Percentiles rank a stretch among this genome's conserved stretches.
These are phyloP conservation scores for Nephrotoma guestfalica DNA, from an alignment of 2,888 invertebrate genomes.

Conservation along the genomic window DNA sequence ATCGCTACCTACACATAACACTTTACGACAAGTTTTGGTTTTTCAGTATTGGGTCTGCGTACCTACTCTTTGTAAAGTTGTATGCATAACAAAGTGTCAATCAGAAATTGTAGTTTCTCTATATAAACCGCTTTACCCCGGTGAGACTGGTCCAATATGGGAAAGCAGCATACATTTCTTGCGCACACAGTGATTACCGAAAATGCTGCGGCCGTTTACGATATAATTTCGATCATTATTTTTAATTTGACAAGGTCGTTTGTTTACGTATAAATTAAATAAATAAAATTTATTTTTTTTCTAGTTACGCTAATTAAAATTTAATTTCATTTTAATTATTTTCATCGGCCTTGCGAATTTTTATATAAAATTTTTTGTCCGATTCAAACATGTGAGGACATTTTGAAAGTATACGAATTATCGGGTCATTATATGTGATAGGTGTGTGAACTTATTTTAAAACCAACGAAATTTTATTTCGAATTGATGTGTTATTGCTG, in stretches of 20 bases:
- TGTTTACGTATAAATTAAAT: not conserved
- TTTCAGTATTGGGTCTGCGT: not conserved
- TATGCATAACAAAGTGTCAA: not conserved
- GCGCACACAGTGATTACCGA: not conserved
- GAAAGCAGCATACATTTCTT: not conserved
- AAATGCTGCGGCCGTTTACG: not conserved
- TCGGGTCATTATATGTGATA: not conserved
- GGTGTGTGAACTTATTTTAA: too few relatives aligned
- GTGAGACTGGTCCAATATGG: not conserved
- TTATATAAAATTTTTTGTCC: not conserved
- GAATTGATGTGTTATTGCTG: too few relatives aligned
- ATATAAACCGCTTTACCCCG: too few relatives aligned
- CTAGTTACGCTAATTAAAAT: not conserved
- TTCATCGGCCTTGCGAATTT: not conserved
- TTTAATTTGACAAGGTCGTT: not conserved
- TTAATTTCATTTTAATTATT: not conserved
- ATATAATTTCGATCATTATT: not conserved
- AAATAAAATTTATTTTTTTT: not conserved
- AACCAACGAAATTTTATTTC: too few relatives aligned
- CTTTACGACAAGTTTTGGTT: not conserved
- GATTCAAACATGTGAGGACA: not conserved
- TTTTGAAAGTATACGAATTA: not conserved
- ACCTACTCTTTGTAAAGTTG: not conserved
- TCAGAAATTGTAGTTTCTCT: not conserved
- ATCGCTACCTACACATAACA: not conserved